phyloP scores from a whole-genome alignment of 1,140 invertebrate species.

The Neodiprion pinetum region DNA sequence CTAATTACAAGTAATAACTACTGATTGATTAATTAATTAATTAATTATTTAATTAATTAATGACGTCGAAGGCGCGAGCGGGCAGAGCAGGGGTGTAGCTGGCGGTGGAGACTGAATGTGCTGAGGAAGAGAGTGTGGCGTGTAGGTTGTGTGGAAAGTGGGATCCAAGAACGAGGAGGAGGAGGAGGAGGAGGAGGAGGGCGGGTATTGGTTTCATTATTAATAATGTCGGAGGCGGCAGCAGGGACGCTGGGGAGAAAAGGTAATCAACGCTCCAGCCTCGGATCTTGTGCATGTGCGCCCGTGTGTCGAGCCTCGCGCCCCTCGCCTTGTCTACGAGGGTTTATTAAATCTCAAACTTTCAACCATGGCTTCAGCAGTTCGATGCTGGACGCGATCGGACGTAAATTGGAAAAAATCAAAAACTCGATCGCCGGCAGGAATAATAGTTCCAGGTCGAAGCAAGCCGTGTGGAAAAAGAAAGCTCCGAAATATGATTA shows the following conservation, averaged over 20 bases:
- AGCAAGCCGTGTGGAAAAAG: no score
- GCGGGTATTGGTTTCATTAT: slow-evolving; percentile 31
- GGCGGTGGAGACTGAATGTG: neutral
- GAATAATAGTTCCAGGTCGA: no score
- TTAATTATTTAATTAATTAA: no score
- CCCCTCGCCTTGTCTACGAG: neutral
- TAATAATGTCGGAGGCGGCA: slow-evolving; percentile 34
- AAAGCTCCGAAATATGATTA: no score
- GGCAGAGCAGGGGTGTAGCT: no score
- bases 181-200: slow-evolving; percentile 11
- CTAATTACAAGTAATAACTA: no score
- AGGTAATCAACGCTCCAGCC: slow-evolving; percentile 1
- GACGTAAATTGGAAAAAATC: no score
- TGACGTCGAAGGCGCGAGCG: no score
- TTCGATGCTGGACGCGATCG: no score
- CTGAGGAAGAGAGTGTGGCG: neutral
- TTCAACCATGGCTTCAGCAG: neutral
- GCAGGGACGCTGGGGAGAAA: slow-evolving; percentile 1
- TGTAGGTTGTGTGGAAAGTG: neutral
- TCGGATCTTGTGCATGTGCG: neutral
- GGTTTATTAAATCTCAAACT: slow-evolving; percentile 7
- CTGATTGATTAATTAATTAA: no score
- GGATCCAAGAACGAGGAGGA: slow-evolving; percentile 13
- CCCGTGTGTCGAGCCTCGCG: neutral
- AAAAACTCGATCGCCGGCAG: no score